Evolutionary conservation across 2,888 invertebrate species (phyloP), one percentile per base, ranked within the genome.

Genomic region (Pegoplata infirma): DNA sequence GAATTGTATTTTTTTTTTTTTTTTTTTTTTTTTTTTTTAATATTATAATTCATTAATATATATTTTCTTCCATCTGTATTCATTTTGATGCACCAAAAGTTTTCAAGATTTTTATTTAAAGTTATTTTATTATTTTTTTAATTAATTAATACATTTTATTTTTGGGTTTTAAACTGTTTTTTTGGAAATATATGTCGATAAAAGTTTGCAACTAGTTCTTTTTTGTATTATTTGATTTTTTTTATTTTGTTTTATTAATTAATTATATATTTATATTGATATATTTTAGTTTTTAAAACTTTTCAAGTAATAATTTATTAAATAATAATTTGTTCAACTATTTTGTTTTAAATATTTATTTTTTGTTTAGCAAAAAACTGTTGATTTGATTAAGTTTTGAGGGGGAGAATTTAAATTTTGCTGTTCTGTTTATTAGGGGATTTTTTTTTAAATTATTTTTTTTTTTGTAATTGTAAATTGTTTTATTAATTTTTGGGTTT

Each of bases 1-100:
- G 82, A 83, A 84, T 83, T 81, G 80, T 80, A 78, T 82, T 73
- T 44, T 67, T 71, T 68, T n/a, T n/a, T n/a, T n/a, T n/a, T n/a
- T n/a, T n/a, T n/a, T n/a, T n/a, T n/a, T n/a, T n/a, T n/a, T n/a
- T n/a, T 59, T 68, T 66, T 64, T 59, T 58, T 63, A 61, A 49
- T 82, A 80, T 80, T 81, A 76, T 81, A 72, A n/a, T 80, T 75
- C 82, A 76, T 81, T 80, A 63, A 78, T 82, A 78, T 81, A 80
- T 82, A 82, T 69, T 80, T 59, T 73, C 68, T 67, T 74, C 78
- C 81, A 82, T 80, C 78, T 81, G 81, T 82, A 76, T 77, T 80
- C 71, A 82, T 79, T 69, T 83, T 69, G 80, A 81, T 81, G 81
- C 81, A 73, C 82, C 82, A 76, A 81, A 82, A 80, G 74, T 81